Evolutionary conservation across 2,113 vertebrate genomes (phyloP).

Genomic region (Axis porcinus): DNA sequence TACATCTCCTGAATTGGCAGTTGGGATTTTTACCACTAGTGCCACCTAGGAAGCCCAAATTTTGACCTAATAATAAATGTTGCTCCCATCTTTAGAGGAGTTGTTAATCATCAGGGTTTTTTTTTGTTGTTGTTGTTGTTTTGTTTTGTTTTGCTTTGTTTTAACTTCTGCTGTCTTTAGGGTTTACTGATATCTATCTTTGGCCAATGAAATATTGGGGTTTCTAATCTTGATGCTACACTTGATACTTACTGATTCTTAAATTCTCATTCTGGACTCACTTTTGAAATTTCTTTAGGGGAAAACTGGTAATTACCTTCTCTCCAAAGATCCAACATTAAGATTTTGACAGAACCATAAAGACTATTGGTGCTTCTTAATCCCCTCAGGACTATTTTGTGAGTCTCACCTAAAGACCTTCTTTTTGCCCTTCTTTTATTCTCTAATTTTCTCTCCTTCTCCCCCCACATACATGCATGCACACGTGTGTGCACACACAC

Average conservation of each 20-base stretch:
- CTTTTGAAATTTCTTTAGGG: background rate
- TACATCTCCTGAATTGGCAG: background rate
- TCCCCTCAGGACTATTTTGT: background rate
- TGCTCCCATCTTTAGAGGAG: background rate
- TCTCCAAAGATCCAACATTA: background rate
- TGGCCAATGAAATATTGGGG: background rate
- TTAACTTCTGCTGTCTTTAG: background rate
- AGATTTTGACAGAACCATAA: background rate
- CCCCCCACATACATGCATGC: fast-evolving
- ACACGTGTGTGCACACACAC: background rate
- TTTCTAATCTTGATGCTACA: background rate
- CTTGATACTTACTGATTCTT: background rate
- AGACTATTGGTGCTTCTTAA: background rate
- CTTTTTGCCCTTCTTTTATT: background rate
- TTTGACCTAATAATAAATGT: background rate
- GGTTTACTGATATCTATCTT: background rate
- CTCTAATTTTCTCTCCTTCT: background rate
- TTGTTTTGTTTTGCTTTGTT: background rate
- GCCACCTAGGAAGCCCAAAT: background rate
- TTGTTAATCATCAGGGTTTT: background rate
- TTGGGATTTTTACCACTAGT: background rate
- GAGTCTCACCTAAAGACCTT: background rate
- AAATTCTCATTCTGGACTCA: background rate
- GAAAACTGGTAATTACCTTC: background rate
- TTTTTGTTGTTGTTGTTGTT: background rate